Percentiles rank a stretch among this genome's conserved stretches.
phyloP scores from a whole-genome alignment of 92 coral and sea anemone genomes.

The Virgularia gustaviana region DNA sequence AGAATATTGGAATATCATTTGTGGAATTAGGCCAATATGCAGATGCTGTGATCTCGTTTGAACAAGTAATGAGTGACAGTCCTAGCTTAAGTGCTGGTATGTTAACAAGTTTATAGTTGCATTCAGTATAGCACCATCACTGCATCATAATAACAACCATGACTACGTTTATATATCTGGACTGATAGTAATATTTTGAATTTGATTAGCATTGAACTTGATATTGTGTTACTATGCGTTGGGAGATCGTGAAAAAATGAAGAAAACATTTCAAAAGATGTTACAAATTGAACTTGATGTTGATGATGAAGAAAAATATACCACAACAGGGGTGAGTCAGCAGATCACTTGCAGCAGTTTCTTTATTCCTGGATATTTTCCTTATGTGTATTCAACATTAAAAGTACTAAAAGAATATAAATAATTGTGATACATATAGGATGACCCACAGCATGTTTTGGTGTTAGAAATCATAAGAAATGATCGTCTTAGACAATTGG shows the following conservation, averaged over 20 bases:
- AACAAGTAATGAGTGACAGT: constrained; percentile 92
- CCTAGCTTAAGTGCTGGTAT: constrained; percentile 81
- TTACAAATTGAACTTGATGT: constrained; percentile 72
- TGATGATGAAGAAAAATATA: constrained; percentile 94
- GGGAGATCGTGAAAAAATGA: constrained; percentile 95
- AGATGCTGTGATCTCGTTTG: constrained; percentile 99
- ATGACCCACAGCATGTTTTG: constrained; percentile 83
- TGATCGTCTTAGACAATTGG: constrained; percentile 86
- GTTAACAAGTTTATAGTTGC: too few species aligned
- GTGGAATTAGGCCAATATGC: constrained; percentile 83
- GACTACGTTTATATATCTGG: too few species aligned
- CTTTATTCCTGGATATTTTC: too few species aligned
- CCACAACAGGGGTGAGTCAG: constrained; percentile 83
- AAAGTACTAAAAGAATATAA: too few species aligned
- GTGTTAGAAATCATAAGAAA: constrained; percentile 88
- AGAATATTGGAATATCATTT: constrained; percentile 93
- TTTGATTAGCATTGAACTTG: constrained; percentile 65
- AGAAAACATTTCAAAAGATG: constrained; percentile 94
- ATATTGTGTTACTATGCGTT: constrained; percentile 93
- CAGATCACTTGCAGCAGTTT: too few species aligned
- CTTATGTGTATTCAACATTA: too few species aligned
- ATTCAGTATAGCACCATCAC: too few species aligned
- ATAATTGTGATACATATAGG: too few species aligned
- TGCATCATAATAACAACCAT: too few species aligned
- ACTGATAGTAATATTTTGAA: too few species aligned